Evolutionary conservation across 2,888 invertebrate species (phyloP).

Genomic region (Erannis defoliaria): DNA sequence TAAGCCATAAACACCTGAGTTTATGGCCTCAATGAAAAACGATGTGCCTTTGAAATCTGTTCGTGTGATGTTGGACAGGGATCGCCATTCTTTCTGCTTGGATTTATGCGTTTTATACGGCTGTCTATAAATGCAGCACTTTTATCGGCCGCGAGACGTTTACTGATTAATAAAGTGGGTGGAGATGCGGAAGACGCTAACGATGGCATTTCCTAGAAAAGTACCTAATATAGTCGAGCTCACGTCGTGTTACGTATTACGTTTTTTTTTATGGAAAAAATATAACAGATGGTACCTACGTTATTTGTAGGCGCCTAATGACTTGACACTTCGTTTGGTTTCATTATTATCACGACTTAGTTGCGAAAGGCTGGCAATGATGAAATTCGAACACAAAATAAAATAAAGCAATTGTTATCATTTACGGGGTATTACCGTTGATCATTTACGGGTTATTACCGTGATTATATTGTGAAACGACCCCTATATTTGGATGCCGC

Average conservation of each 20-base stretch:
- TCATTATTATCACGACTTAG: too few species aligned
- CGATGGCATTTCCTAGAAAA: slow-evolving; percentile 74
- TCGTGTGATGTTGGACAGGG: slow-evolving; percentile 78
- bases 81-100: slow-evolving; percentile 74
- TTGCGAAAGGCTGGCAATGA: too few species aligned
- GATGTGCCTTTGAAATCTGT: slow-evolving; percentile 78
- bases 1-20: slow-evolving; percentile 78
- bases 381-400: too few species aligned
- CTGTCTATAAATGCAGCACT: slow-evolving; percentile 80
- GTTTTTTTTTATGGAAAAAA: slow-evolving; percentile 18
- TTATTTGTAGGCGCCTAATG: too few species aligned
- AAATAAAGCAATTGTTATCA: too few species aligned
- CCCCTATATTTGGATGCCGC: too few species aligned
- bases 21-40: slow-evolving; percentile 78
- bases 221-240: slow-evolving; percentile 15
- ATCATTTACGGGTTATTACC: too few species aligned
- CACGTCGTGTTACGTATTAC: slow-evolving; percentile 46
- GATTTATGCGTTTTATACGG: slow-evolving; percentile 81
- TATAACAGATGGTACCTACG: too few species aligned
- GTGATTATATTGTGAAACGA: too few species aligned
- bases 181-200: slow-evolving; percentile 78
- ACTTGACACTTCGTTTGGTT: too few species aligned
- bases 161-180: slow-evolving; percentile 83
- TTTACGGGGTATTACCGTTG: too few species aligned
- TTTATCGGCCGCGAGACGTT: slow-evolving; percentile 82